Percentiles rank a stretch among this genome's conserved stretches.
Evolutionary conservation across 2,797 vertebrate species (phyloP).

Genomic region (Brachyrhaphis roseni): DNA sequence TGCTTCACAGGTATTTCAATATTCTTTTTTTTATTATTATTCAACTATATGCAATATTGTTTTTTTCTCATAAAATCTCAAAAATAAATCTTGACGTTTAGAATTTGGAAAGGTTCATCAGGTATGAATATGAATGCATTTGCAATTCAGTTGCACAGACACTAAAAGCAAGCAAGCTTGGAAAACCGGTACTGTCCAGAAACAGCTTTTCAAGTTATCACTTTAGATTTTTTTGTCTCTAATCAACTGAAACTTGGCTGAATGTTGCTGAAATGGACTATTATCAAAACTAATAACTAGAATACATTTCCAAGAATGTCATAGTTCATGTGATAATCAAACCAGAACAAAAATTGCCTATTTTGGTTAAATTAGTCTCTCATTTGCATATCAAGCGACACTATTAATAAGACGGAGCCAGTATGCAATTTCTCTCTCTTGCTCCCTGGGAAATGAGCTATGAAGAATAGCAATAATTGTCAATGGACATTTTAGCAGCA

Average conservation of each 20-base stretch:
- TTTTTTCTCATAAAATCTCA: background rate
- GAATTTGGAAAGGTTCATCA: background rate
- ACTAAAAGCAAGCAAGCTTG: constrained; percentile 12
- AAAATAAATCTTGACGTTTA: background rate
- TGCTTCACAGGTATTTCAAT: background rate
- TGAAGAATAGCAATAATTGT: constrained; percentile 89
- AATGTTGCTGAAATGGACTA: constrained; percentile 41
- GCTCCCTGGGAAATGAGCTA: constrained; percentile 87
- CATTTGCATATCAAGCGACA: constrained; percentile 75
- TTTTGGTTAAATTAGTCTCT: constrained; percentile 73
- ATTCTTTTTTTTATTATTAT: background rate
- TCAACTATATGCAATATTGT: background rate
- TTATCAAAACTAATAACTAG: constrained; percentile 48
- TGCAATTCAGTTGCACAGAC: background rate
- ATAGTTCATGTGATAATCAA: constrained; percentile 72
- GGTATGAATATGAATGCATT: background rate
- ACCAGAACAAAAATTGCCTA: constrained; percentile 50
- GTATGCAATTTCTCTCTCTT: constrained; percentile 69
- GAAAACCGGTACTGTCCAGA: background rate
- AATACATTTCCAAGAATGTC: constrained; percentile 45
- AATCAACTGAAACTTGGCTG: constrained; percentile 45
- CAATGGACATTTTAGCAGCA: constrained; percentile 89
- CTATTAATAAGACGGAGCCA: constrained; percentile 77
- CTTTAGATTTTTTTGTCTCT: constrained; percentile 28
- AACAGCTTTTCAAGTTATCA: constrained; percentile 30